phyloP scores from a whole-genome alignment of 2,888 invertebrate species.

The Furcula furcula region DNA sequence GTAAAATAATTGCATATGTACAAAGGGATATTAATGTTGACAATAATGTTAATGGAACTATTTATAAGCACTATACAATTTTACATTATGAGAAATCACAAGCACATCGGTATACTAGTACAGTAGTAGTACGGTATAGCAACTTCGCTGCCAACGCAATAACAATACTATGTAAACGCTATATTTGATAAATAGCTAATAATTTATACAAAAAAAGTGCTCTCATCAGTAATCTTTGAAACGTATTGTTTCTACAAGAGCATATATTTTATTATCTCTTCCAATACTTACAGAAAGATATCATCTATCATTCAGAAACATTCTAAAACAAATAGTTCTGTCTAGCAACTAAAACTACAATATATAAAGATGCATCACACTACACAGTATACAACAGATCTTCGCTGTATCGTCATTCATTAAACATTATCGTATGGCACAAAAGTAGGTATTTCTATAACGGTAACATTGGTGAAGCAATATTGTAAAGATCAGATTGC shows the following conservation, averaged over 20 bases:
- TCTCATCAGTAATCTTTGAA: conserved; percentile 22
- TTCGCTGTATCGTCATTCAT: conserved; percentile 17
- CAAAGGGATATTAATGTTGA: conserved; percentile 54
- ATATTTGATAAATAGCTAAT: conserved; percentile 43
- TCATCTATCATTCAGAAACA: conserved; percentile 14
- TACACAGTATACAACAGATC: conserved; percentile 11
- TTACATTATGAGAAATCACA: conserved; percentile 62
- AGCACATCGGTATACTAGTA: conserved; percentile 51
- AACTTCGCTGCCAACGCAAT: conserved; percentile 23
- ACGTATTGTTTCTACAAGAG: conserved; percentile 1
- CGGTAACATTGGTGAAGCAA: conserved; percentile 31
- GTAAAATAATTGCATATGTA: conserved; percentile 68
- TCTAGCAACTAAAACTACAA: conserved; percentile 26
- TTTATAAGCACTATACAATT: conserved; percentile 77
- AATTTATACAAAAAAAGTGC: conserved; percentile 49
- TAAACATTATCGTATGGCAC: conserved; percentile 27
- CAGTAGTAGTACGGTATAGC: conserved; percentile 34
- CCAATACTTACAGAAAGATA: conserved; percentile 20
- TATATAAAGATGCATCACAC: conserved; percentile 12
- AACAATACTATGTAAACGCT: conserved; percentile 22
- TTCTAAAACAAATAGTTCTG: conserved; percentile 27
- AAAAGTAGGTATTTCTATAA: conserved; percentile 20
- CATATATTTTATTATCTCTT: conserved; percentile 14
- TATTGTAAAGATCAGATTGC: conserved; percentile 17
- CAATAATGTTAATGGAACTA: conserved; percentile 48